These are phyloP conservation scores for Drosophila sulfurigaster DNA, from an alignment of 1,140 invertebrate genomes.

Conservation along the genomic window DNA sequence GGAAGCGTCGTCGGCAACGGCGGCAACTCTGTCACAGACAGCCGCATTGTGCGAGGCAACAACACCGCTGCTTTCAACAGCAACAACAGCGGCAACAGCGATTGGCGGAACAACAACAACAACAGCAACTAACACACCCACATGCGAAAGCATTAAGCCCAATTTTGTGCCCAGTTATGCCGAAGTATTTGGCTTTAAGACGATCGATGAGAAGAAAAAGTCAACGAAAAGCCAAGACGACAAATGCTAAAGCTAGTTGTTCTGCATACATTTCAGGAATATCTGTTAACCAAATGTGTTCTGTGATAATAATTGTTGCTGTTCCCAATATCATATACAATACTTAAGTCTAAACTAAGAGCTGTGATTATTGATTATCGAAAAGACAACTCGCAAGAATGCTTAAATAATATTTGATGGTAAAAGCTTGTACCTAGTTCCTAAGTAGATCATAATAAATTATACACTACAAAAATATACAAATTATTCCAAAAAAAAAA, in stretches of 20 bases:
- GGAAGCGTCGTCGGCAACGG: background rate
- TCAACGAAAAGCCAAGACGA: constrained; percentile 53
- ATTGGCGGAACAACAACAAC: constrained; percentile 22
- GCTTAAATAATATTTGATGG: background rate
- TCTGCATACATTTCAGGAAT: background rate
- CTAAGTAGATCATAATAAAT: constrained; percentile 76
- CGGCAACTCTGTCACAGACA: constrained; percentile 13
- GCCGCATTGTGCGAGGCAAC: constrained; percentile 20
- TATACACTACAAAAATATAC: constrained; percentile 46
- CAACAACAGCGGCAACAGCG: constrained; percentile 20
- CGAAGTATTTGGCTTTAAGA: constrained; percentile 70
- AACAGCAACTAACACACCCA: constrained; percentile 50
- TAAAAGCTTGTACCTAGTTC: constrained; percentile 56
- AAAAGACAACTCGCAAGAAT: constrained; percentile 52
- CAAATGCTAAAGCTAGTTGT: constrained; percentile 31
- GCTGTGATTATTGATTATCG: constrained; percentile 78
- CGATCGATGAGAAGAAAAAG: constrained; percentile 71
- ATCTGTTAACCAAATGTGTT: constrained; percentile 52
- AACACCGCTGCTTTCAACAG: constrained; percentile 27
- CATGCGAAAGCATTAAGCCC: constrained; percentile 57
- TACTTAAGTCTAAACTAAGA: constrained; percentile 63
- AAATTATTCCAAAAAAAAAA: background rate
- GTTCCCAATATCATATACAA: constrained; percentile 34
- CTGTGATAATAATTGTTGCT: constrained; percentile 74
- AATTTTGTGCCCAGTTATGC: constrained; percentile 76